Evolutionary conservation across 2,113 vertebrate species (phyloP).

Genomic region (Drymodes brunneopygia): DNA sequence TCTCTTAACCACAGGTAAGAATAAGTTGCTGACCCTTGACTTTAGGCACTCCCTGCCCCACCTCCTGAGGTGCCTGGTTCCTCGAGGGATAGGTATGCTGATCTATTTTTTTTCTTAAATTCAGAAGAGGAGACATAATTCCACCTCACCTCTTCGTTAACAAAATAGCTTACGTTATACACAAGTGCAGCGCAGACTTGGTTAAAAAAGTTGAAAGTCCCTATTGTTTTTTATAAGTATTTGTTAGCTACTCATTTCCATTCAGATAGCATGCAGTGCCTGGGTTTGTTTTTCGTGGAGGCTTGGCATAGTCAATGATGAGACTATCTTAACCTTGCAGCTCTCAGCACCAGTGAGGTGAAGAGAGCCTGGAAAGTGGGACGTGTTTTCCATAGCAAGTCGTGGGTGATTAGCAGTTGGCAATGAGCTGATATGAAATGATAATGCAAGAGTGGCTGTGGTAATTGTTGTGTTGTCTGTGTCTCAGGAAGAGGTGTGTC

Average conservation of each 20-base stretch:
- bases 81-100: background rate
- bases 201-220: background rate
- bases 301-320: background rate
- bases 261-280: background rate
- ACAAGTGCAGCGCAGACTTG: background rate
- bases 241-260: background rate
- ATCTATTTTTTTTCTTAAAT: background rate
- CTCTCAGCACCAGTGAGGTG: background rate
- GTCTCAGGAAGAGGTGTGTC: constrained; percentile 74
- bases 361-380: background rate
- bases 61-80: background rate
- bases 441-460: constrained; percentile 62
- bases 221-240: background rate
- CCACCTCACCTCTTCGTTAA: background rate
- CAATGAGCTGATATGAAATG: constrained; percentile 57
- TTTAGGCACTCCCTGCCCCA: background rate
- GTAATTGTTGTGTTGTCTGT: constrained; percentile 74
- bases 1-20: background rate
- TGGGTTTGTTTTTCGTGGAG: background rate
- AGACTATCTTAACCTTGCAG: background rate
- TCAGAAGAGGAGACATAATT: background rate
- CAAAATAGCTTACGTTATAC: background rate
- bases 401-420: constrained; percentile 52
- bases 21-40: background rate
- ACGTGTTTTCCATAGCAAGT: background rate